These are phyloP conservation scores for Mormyrus iriodes DNA, from an alignment of 2,113 vertebrate genomes.

Conservation along the genomic window DNA sequence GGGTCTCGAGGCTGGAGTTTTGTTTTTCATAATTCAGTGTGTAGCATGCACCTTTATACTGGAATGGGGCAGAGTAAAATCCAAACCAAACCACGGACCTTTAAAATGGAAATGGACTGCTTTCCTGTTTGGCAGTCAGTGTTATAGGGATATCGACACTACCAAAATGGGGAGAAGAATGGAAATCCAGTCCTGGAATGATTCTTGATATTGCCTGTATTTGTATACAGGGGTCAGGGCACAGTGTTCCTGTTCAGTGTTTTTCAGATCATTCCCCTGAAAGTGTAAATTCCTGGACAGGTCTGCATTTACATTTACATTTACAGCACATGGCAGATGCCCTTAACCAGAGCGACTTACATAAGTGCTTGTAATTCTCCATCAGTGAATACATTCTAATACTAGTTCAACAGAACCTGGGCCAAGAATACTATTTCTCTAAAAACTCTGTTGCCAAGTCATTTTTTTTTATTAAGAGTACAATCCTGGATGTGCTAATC, in stretches of 20 bases:
- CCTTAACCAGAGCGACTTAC: too few species aligned
- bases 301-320: too few species aligned
- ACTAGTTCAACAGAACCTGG: too few species aligned
- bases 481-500: too few species aligned
- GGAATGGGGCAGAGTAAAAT: neutral
- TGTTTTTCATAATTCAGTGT: neutral
- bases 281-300: neutral
- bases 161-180: neutral
- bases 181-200: neutral
- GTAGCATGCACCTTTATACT: neutral
- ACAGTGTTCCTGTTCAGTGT: neutral
- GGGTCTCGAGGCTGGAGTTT: neutral
- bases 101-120: neutral
- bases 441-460: too few species aligned
- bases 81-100: neutral
- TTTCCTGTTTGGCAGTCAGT: neutral
- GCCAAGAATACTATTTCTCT: too few species aligned
- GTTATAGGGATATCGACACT: neutral
- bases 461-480: too few species aligned
- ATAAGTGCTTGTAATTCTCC: too few species aligned
- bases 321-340: too few species aligned
- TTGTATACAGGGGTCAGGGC: neutral
- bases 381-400: too few species aligned
- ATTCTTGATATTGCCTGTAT: neutral
- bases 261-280: neutral